Evolutionary conservation across 2,888 invertebrate genomes (phyloP), one percentile per base, ranked within the genome.

Genomic region (Amaurobius ferox): DNA sequence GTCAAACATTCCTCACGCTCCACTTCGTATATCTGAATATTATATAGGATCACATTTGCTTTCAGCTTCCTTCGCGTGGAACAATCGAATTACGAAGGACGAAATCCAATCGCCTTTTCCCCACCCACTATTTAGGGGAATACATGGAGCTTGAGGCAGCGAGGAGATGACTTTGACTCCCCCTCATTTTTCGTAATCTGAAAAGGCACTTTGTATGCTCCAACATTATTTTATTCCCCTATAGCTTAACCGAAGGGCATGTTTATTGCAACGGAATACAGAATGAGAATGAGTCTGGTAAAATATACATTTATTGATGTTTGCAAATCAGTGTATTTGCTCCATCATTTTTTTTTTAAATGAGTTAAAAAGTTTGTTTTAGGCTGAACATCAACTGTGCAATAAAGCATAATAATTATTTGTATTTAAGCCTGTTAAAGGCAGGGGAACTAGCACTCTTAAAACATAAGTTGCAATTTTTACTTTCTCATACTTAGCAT

Each of bases 41-140:
- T 23, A 55, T 55, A 55, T 11, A 55, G 23, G 5, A 55, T 55
- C 64, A 2, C 13, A 3, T 40, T 26, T 40, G 5, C 40, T 28
- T 68, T 44, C 28, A 40, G 40, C 67, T 81, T 81, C 74, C 70
- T 74, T 74, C 28, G 64, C 62, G 40, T 62, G 19, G 68, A 81
- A 71, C 81, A 81, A 81, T 81, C 70, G 76, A 76, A 76, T 81
- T 81, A 81, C 70, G 40, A 70, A 30, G 23, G 48, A 48, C 29
- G 30, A 61, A 19, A 13, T 66, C 32, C 32, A 26, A 48, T 9
- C n/a, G n/a, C n/a, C n/a, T n/a, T n/a, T n/a, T 23, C 29, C n/a
- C 72, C 48, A 23, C 29, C 30, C 35, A 32, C 68, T 61, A 26
- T 28, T 26, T 28, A 29, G 7, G 70, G 29, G 29, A n/a, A 70